These are phyloP conservation scores for Zygaena filipendulae DNA, from an alignment of 2,888 invertebrate genomes.

Conservation along the genomic window DNA sequence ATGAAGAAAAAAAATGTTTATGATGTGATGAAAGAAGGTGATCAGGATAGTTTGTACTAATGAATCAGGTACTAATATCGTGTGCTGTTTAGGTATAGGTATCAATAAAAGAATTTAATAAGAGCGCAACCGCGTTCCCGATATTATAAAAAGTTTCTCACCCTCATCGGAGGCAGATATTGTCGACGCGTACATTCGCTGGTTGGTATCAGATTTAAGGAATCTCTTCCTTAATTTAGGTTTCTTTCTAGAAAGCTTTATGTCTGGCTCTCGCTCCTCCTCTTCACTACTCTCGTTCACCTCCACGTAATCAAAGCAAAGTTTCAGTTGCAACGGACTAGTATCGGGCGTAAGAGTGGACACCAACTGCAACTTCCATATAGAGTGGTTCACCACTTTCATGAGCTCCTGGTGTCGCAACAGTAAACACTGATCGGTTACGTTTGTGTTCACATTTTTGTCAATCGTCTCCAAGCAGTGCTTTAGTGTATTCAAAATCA, in stretches of 20 bases:
- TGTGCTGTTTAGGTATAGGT: too few relatives aligned
- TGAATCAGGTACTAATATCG: too few relatives aligned
- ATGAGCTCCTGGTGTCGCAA: conserved; percentile 38
- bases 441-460: conserved; percentile 30
- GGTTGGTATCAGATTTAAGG: conserved; percentile 43
- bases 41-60: too few relatives aligned
- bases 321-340: conserved; percentile 44
- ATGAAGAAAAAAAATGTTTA: too few relatives aligned
- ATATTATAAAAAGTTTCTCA: too few relatives aligned
- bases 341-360: conserved; percentile 61
- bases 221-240: conserved; percentile 41
- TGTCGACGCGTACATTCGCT: conserved; percentile 43
- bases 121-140: too few relatives aligned
- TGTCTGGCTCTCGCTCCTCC: conserved; percentile 42
- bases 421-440: conserved; percentile 27
- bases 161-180: conserved; percentile 45
- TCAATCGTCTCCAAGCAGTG: conserved; percentile 58
- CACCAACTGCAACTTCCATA: conserved; percentile 80
- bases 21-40: too few relatives aligned
- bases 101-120: too few relatives aligned
- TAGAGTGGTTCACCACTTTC: conserved; percentile 72
- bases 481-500: conserved; percentile 68
- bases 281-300: conserved; percentile 58
- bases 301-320: conserved; percentile 57
- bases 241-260: conserved; percentile 42